These are phyloP conservation scores for Phycodurus eques DNA, from an alignment of 2,113 vertebrate genomes.

Conservation along the genomic window DNA sequence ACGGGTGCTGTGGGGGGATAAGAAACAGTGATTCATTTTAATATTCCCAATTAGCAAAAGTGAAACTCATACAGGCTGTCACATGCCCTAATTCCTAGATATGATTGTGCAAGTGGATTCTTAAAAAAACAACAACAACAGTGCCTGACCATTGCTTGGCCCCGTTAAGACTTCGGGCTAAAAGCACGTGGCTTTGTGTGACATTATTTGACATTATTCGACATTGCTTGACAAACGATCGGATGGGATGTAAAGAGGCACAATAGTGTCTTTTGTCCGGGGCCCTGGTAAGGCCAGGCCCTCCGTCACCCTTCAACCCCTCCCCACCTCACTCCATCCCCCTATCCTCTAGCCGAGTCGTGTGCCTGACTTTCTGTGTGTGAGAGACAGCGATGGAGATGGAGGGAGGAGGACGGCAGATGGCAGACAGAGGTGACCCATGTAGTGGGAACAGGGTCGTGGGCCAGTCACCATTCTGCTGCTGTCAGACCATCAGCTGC, in stretches of 20 bases:
- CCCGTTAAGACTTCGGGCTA: slow-evolving; percentile 29
- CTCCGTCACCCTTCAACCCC: slow-evolving; percentile 14
- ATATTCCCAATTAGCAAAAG: neutral
- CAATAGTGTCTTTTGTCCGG: slow-evolving; percentile 61
- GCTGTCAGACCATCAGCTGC: slow-evolving; percentile 71
- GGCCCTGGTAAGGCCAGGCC: slow-evolving; percentile 33
- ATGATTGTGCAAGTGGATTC: neutral
- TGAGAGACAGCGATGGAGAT: slow-evolving; percentile 56
- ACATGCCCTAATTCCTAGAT: neutral
- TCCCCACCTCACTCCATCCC: slow-evolving; percentile 5
- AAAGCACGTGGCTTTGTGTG: slow-evolving; percentile 52
- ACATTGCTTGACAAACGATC: slow-evolving; percentile 62
- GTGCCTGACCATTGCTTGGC: slow-evolving; percentile 24
- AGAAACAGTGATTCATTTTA: neutral
- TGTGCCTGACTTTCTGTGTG: slow-evolving; percentile 38
- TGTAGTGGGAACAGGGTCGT: slow-evolving; percentile 77
- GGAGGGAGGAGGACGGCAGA: slow-evolving; percentile 79
- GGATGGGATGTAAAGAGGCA: slow-evolving; percentile 53
- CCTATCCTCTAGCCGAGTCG: slow-evolving; percentile 2
- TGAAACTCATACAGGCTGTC: neutral
- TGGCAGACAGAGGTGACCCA: slow-evolving; percentile 86
- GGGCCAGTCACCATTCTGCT: slow-evolving; percentile 75
- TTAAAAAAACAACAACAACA: slow-evolving; percentile 5
- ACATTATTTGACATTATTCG: slow-evolving; percentile 64
- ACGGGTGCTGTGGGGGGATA: slow-evolving; percentile 56